Base-by-base conservation (phyloP, 2,113 vertebrate genomes). In the Scophthalmus maximus region DNA sequence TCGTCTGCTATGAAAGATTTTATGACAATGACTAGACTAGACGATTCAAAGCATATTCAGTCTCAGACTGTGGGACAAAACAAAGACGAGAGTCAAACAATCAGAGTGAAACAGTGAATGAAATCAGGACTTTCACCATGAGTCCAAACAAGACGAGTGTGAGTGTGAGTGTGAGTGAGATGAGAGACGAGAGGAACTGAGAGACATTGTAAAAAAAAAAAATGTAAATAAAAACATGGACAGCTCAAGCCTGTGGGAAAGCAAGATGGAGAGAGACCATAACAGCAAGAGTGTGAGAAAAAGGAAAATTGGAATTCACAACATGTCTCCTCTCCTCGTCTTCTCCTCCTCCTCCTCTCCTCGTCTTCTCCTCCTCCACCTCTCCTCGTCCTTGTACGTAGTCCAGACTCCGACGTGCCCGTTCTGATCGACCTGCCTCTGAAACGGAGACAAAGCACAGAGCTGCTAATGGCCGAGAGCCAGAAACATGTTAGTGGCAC, bases 261-360 rank as follows among this genome's bases (percentile, higher is more conserved):
- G 46, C 42, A 47, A 65, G 30, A 71, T 44, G 34, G 40, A 73
- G 68, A 51, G 57, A 44, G 55, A 71, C 27, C 57, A 23, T 68
- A 80, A 58, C 68, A 73, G 32, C 34, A n/a, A 40, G 57, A 73
- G 61, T 85, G 81, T 88, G 87, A 81, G 83, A 86, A 85, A n/a
- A 73, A 65, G 50, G 42, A 71, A 58, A 76, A 88, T 87, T 87
- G 79, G 64, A 32, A 87, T 88, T 87, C 77, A 18, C 50, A 17
- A 53, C 66, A 32, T n/a, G 80, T 70, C 55, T 36, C 63, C 32
- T 42, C 57, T 50, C 59, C 57, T 50, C 59, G 34, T 63, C 53
- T 18, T 4, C 25, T 63, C 32, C 8, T 51, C 44, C 9, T n/a
- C n/a, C n/a, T n/a, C n/a, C n/a, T n/a, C n/a, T n/a, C n/a, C n/a